Conservation (phyloP, 92 coral and sea anemone species). For the Isaurus tuberculatus region DNA sequence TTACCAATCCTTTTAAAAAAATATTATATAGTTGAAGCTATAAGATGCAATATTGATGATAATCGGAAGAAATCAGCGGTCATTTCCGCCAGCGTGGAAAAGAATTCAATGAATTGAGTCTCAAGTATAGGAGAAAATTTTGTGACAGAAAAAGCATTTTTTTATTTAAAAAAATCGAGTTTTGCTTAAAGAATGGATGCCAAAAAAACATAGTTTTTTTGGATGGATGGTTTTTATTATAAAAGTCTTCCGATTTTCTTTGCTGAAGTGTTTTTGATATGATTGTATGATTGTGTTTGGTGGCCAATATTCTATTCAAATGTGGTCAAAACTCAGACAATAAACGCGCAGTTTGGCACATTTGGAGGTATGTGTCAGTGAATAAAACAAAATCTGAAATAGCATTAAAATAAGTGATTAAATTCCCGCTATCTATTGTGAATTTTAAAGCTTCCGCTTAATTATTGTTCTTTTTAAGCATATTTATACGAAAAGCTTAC, state of each 20-base stretch:
- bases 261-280: slow-evolving; percentile 26
- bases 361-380: slow-evolving; percentile 40
- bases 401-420: slow-evolving; percentile 18
- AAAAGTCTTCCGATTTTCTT: slow-evolving; percentile 6
- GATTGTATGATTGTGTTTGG: slow-evolving; percentile 10
- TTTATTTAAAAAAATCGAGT: background rate
- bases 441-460: background rate
- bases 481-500: background rate
- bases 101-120: background rate
- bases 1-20: background rate
- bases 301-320: slow-evolving; percentile 27
- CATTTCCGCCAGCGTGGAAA: slow-evolving; percentile 13
- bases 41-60: slow-evolving; percentile 1
- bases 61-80: background rate
- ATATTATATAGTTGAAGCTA: slow-evolving; percentile 7
- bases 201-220: background rate
- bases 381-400: slow-evolving; percentile 27
- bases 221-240: background rate
- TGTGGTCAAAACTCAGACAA: slow-evolving; percentile 1
- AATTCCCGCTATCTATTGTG: slow-evolving; percentile 35
- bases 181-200: slow-evolving; percentile 19
- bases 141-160: background rate
- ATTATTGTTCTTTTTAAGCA: slow-evolving; percentile 4
- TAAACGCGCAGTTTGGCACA: slow-evolving; percentile 22
- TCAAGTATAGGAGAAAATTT: background rate